A percentile compares a stretch with the other conserved stretches of the same genome.
Evolutionary conservation across 2,888 invertebrate species (phyloP).

Genomic region (Acleris literana): DNA sequence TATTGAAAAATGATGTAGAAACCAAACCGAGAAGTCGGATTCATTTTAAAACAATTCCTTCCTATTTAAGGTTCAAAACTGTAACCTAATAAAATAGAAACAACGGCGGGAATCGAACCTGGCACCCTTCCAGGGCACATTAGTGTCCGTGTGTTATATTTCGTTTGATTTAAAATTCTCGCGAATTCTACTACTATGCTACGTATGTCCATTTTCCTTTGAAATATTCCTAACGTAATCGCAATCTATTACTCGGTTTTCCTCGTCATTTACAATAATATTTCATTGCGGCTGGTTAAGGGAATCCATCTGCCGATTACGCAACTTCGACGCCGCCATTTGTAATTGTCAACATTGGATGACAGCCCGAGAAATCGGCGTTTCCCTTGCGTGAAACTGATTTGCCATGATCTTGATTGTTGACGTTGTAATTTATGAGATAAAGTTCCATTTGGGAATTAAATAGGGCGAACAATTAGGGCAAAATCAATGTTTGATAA

Average conservation of each 20-base stretch:
- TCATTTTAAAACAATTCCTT: too few species aligned
- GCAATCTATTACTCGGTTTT: slow-evolving; percentile 33
- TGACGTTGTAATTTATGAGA: slow-evolving; percentile 11
- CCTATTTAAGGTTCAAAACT: neutral
- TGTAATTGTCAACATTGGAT: slow-evolving; percentile 33
- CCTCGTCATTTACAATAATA: slow-evolving; percentile 31
- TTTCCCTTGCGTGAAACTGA: slow-evolving; percentile 21
- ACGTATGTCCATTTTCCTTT: too few species aligned
- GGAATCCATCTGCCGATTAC: slow-evolving; percentile 33
- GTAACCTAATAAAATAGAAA: slow-evolving; percentile 18
- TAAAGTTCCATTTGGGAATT: too few species aligned
- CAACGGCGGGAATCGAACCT: slow-evolving; percentile 23
- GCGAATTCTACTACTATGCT: neutral
- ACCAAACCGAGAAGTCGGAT: too few species aligned
- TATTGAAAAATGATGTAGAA: too few species aligned
- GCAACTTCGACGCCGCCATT: slow-evolving; percentile 33
- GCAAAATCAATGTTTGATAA: too few species aligned
- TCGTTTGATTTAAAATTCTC: slow-evolving; percentile 23
- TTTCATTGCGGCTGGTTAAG: slow-evolving; percentile 29
- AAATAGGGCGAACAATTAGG: too few species aligned
- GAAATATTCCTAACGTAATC: slow-evolving; percentile 17
- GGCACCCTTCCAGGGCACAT: slow-evolving; percentile 29
- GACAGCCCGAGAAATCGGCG: slow-evolving; percentile 35
- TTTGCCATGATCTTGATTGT: slow-evolving; percentile 19
- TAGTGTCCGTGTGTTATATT: slow-evolving; percentile 27